Base-by-base conservation (phyloP, 2,113 vertebrate species). In the Lasiurus cinereus region DNA sequence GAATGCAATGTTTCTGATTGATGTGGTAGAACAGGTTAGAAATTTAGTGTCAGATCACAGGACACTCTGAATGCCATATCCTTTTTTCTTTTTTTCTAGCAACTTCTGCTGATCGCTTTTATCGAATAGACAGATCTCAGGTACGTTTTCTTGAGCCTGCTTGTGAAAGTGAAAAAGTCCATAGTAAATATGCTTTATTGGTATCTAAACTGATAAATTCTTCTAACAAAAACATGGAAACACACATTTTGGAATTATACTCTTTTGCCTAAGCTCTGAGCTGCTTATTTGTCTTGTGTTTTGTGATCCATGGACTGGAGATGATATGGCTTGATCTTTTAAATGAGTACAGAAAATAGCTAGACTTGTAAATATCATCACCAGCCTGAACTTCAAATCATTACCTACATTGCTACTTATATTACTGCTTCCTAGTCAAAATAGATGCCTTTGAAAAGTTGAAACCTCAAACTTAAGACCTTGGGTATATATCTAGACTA, bases 61-160 rank as follows among this genome's bases (percentile, higher is more conserved):
- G 46, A n/a, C 29, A 91, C 90, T 88, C 74, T 94, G 85, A 97
- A 88, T 82, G 31, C 0, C 21, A 0, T 18, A 2, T 97, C 21
- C 92, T 16, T 91, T 95, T 50, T 72, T 97, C 74, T 72, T 97
- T 70, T 82, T 77, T 85, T 96, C 18, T 97, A 99, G 99, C 99
- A 94, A 99, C 99, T 84, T 99, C 99, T 96, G 99, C 99, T 83
- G 99, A 99, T 96, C 99, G 99, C 84, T 99, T 99, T 98, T 99
- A 99, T 96, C 99, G 99, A 95, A 99, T 99, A 95, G 99, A 99
- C 98, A 99, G 99, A 98, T 99, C 99, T 98, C 99, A 99, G 99
- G 99, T 99, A 98, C 96, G 98, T 96, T n/a, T 93, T 64, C 76
- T 77, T 82, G 94, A 59, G 14, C 36, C 54, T 83, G 3, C 24